These are phyloP conservation scores for Pseudopodoces humilis DNA, from an alignment of 2,113 vertebrate genomes.

Conservation along the genomic window DNA sequence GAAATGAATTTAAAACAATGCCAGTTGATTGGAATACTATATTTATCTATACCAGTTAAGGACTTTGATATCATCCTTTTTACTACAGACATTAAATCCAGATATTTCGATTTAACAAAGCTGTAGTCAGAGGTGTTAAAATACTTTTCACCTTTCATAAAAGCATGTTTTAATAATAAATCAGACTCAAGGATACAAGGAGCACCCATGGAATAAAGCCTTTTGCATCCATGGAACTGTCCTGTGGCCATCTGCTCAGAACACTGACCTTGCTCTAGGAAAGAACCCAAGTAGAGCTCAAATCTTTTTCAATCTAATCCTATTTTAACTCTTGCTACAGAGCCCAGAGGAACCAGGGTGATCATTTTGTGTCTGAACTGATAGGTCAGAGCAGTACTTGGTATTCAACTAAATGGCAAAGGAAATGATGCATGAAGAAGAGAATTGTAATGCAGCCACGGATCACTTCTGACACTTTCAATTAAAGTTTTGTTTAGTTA, in stretches of 20 bases:
- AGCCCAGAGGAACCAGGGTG: background rate
- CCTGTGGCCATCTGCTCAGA: background rate
- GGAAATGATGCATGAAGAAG: slow-evolving; percentile 62
- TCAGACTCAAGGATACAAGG: background rate
- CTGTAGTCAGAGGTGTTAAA: background rate
- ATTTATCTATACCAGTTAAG: background rate
- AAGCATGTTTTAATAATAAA: background rate
- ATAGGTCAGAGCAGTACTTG: background rate
- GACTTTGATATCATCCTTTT: background rate
- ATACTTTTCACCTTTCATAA: background rate
- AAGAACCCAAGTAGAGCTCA: rapidly evolving
- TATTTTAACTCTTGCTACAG: background rate
- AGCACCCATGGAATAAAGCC: background rate
- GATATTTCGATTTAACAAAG: background rate
- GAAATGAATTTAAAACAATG: background rate
- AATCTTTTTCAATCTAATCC: background rate
- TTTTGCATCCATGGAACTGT: background rate
- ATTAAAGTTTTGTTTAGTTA: slow-evolving; percentile 71
- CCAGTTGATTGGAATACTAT: background rate
- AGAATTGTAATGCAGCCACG: slow-evolving; percentile 48
- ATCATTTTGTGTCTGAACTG: background rate
- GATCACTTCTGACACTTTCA: slow-evolving; percentile 66
- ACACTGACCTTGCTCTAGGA: background rate
- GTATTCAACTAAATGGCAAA: slow-evolving; percentile 60
- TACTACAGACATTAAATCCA: background rate